phyloP scores from a whole-genome alignment of 2,113 vertebrate species.

The Calyptommatus sinebrachiatus region DNA sequence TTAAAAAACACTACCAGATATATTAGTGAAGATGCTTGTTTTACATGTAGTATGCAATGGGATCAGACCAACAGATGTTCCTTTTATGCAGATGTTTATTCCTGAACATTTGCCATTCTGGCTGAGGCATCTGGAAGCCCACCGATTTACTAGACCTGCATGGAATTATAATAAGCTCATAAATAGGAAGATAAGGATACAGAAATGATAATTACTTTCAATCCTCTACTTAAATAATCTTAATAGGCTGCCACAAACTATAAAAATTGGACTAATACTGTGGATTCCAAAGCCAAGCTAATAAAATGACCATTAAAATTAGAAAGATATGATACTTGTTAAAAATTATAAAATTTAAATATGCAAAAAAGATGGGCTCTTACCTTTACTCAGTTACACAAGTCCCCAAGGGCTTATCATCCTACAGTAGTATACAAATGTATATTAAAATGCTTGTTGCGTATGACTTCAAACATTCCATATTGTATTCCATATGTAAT shows the following conservation, averaged over 20 bases:
- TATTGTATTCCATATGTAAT: too few relatives aligned
- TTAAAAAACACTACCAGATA: background rate
- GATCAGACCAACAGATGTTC: background rate
- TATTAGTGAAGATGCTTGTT: background rate
- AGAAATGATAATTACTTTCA: background rate
- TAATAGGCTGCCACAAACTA: background rate
- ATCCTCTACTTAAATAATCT: background rate
- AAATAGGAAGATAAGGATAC: background rate
- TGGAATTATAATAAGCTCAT: background rate
- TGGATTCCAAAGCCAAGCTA: background rate
- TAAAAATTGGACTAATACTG: background rate
- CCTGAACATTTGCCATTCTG: background rate
- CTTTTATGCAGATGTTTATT: background rate
- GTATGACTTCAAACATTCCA: too few relatives aligned
- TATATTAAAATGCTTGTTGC: too few relatives aligned
- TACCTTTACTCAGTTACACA: too few relatives aligned
- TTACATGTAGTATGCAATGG: background rate
- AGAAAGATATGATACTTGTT: background rate
- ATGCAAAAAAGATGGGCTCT: background rate
- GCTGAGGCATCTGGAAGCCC: background rate
- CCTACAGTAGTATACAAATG: too few relatives aligned
- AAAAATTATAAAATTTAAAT: background rate
- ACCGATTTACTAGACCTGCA: background rate
- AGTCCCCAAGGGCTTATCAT: too few relatives aligned
- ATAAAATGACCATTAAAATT: conserved; percentile 6